Percentiles rank a stretch among this genome's conserved stretches.
phyloP scores from a whole-genome alignment of 2,113 vertebrate species.

The Siphamia tubifer region DNA sequence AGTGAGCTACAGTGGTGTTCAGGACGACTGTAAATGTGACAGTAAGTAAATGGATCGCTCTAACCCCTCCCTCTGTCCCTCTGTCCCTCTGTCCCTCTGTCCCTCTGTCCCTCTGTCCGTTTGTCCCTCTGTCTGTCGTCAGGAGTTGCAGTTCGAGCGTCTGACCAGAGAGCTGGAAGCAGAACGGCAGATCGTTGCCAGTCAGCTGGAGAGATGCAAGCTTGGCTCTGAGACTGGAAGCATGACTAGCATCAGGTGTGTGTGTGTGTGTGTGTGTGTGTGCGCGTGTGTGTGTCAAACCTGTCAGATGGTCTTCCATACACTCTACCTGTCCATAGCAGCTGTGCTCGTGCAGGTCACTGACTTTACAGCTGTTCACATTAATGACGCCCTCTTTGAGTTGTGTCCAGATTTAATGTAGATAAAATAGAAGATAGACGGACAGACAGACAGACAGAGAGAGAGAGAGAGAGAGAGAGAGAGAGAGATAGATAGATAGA shows the following conservation, averaged over 20 bases:
- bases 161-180: slow-evolving; percentile 98
- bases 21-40: slow-evolving; percentile 38
- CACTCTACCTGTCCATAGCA: slow-evolving; percentile 33
- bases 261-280: slow-evolving; percentile 16
- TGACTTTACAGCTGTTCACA: slow-evolving; percentile 25
- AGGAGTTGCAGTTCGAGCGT: slow-evolving; percentile 99
- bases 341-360: slow-evolving; percentile 53
- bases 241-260: slow-evolving; percentile 98
- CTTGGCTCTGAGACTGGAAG: slow-evolving; percentile 98
- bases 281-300: slow-evolving; percentile 62
- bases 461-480: too few relatives aligned
- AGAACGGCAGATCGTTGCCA: slow-evolving; percentile 97
- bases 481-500: too few relatives aligned
- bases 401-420: slow-evolving; percentile 22
- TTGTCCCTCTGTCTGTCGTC: slow-evolving; percentile 26
- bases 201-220: slow-evolving; percentile 99
- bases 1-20: slow-evolving; percentile 33
- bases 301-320: slow-evolving; percentile 23
- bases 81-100: not conserved
- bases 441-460: too few relatives aligned
- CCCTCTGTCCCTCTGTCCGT: not conserved
- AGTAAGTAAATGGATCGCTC: slow-evolving; percentile 39
- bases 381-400: slow-evolving; percentile 21
- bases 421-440: too few relatives aligned
- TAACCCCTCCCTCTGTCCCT: slow-evolving; percentile 17